A percentile compares a stretch with the other conserved stretches of the same genome.
These are phyloP conservation scores for Ceyx cyanopectus DNA, from an alignment of 2,113 vertebrate species.

Conservation along the genomic window DNA sequence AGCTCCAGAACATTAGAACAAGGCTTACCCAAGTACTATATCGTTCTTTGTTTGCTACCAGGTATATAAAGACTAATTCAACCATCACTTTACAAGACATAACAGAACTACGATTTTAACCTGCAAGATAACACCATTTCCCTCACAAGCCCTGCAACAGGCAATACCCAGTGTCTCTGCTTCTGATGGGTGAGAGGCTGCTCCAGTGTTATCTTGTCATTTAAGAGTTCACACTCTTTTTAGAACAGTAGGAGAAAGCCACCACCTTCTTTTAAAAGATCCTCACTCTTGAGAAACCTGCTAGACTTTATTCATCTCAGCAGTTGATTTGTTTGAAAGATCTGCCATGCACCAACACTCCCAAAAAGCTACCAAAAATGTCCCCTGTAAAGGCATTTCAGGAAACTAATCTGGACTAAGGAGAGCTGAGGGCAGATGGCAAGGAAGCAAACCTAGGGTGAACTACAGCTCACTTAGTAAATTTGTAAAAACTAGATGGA, in stretches of 20 bases:
- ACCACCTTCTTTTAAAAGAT: neutral
- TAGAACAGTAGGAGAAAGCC: neutral
- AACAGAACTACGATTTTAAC: neutral
- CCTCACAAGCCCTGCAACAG: neutral
- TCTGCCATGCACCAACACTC: neutral
- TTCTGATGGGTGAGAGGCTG: accelerated
- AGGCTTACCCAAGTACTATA: accelerated
- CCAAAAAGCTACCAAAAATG: neutral
- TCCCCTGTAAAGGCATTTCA: neutral
- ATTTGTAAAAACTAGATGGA: neutral
- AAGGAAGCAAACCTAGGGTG: neutral
- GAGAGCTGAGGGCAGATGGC: neutral
- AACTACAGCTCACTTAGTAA: neutral
- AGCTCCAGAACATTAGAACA: accelerated
- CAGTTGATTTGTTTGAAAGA: neutral
- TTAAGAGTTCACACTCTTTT: neutral
- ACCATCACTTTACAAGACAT: neutral
- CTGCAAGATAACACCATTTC: neutral
- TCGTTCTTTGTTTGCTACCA: neutral
- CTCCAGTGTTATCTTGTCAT: neutral
- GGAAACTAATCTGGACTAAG: neutral
- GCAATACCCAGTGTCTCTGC: neutral
- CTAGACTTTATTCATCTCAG: neutral
- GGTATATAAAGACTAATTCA: neutral
- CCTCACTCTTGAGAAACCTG: neutral